These are phyloP conservation scores for Acipenser ruthenus DNA, from an alignment of 2,797 vertebrate genomes.

Conservation along the genomic window DNA sequence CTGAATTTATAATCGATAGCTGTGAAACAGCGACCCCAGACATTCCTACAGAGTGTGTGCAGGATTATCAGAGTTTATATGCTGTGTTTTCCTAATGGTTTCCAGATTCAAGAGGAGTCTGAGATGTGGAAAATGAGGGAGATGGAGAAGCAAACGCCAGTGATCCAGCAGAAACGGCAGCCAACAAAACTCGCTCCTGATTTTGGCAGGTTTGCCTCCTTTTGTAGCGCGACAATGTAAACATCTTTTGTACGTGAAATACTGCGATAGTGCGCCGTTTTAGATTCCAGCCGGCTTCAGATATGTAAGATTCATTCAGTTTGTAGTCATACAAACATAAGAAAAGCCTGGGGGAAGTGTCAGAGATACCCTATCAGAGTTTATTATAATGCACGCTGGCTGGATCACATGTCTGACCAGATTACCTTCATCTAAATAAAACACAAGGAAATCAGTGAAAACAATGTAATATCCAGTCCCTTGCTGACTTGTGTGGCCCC, in stretches of 20 bases:
- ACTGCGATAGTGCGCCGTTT: no score
- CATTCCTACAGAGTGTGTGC: no score
- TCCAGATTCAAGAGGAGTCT: constrained; percentile 73
- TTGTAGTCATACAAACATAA: no score
- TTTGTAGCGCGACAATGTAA: background rate
- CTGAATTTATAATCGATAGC: no score
- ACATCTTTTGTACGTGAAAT: no score
- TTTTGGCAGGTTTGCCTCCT: constrained; percentile 35
- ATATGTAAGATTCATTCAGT: no score
- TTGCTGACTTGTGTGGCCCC: background rate
- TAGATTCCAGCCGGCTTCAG: no score
- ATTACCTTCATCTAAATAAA: background rate
- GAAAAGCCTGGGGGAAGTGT: no score
- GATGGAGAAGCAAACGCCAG: constrained; percentile 64
- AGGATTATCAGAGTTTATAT: no score
- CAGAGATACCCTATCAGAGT: constrained; percentile 5
- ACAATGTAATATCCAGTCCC: background rate
- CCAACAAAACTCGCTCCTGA: constrained; percentile 33
- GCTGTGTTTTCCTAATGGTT: background rate
- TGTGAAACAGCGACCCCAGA: no score
- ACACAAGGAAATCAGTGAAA: no score
- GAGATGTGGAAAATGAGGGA: constrained; percentile 92
- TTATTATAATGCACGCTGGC: background rate
- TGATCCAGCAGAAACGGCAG: constrained; percentile 22
- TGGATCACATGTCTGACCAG: background rate